Percentiles rank a stretch among this genome's conserved stretches.
Evolutionary conservation across 2,888 invertebrate genomes (phyloP).

Genomic region (Lithophane semibrunnea): DNA sequence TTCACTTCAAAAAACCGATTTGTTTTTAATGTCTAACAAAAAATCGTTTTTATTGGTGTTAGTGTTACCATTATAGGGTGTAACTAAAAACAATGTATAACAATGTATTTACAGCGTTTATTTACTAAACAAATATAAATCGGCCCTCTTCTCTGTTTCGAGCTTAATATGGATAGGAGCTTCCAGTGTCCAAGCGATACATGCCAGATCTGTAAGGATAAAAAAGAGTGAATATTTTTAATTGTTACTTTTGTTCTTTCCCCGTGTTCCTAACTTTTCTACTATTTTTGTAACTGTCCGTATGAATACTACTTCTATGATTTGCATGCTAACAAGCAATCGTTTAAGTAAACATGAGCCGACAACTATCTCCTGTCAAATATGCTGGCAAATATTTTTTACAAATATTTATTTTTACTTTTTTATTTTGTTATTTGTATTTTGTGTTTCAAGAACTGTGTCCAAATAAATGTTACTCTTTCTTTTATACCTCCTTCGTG

Average conservation of each 20-base stretch:
- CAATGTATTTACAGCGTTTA: not conserved
- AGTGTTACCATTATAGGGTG: too few relatives aligned
- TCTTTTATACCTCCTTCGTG: too few relatives aligned
- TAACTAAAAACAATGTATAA: not conserved
- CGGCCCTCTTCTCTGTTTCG: not conserved
- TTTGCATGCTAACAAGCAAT: not conserved
- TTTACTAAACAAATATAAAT: not conserved
- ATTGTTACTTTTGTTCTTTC: not conserved
- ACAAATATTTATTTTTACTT: not conserved
- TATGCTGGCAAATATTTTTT: not conserved
- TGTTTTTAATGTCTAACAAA: not conserved
- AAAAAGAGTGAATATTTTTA: not conserved
- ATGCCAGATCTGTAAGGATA: conserved; percentile 72
- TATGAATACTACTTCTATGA: not conserved
- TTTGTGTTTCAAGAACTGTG: too few relatives aligned
- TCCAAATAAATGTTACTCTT: too few relatives aligned
- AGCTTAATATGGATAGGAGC: conserved; percentile 44
- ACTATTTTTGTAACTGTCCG: too few relatives aligned
- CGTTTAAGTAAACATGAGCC: not conserved
- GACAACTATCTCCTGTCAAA: not conserved
- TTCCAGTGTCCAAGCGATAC: conserved; percentile 71
- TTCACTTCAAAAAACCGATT: too few relatives aligned
- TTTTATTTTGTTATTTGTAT: too few relatives aligned
- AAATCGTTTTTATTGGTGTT: too few relatives aligned
- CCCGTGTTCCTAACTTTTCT: not conserved